Evolutionary conservation across 2,113 vertebrate genomes (phyloP).

Genomic region (Antennarius striatus): DNA sequence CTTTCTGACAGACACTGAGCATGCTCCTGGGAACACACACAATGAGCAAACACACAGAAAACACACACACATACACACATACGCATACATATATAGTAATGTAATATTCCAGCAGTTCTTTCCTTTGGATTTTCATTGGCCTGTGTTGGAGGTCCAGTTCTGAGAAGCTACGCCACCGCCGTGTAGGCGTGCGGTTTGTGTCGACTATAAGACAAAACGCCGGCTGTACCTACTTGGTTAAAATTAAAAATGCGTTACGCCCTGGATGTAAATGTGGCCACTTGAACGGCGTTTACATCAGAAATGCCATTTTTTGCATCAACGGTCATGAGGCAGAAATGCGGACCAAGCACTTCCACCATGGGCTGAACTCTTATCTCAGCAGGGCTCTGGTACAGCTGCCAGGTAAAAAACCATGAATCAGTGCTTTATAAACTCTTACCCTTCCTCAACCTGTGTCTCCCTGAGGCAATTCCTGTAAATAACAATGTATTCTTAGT

Average conservation of each 20-base stretch:
- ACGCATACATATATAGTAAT: no score
- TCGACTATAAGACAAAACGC: no score
- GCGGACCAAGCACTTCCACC: not conserved
- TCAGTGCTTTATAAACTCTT: slow-evolving; percentile 57
- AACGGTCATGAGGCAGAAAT: slow-evolving; percentile 13
- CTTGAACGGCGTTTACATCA: slow-evolving; percentile 14
- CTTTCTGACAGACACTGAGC: slow-evolving; percentile 52
- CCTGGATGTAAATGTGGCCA: not conserved
- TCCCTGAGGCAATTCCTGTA: slow-evolving; percentile 51
- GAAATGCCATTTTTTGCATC: slow-evolving; percentile 19
- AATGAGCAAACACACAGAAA: slow-evolving; percentile 14
- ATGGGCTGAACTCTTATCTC: slow-evolving; percentile 33
- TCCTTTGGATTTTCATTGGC: no score
- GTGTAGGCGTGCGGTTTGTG: no score
- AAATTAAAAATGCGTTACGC: not conserved
- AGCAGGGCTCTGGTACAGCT: slow-evolving; percentile 26
- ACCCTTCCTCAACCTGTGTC: slow-evolving; percentile 42
- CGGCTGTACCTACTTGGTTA: no score
- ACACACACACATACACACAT: slow-evolving; percentile 27
- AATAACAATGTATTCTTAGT: slow-evolving; percentile 65
- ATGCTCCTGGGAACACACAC: slow-evolving; percentile 37
- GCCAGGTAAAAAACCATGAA: slow-evolving; percentile 52
- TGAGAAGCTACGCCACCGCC: no score
- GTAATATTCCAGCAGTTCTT: no score
- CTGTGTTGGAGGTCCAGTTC: no score